Evolutionary conservation across 2,113 vertebrate genomes (phyloP), one percentile per base, ranked within the genome.

Genomic region (Polypterus bichir): DNA sequence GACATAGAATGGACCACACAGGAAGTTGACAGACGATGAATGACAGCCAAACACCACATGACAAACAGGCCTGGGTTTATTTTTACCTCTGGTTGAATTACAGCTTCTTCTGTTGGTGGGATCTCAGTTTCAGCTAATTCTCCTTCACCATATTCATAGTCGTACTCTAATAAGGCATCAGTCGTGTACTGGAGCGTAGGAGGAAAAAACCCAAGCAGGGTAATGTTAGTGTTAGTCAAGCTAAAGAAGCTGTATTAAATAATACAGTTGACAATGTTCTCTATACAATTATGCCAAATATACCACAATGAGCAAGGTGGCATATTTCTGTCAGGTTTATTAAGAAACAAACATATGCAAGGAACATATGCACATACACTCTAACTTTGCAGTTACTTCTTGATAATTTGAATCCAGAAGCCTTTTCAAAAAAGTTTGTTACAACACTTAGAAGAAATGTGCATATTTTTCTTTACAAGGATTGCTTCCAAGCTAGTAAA

Each of bases 141-240:
- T 83, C 86, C 85, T 67, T 95, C 92, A 82, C 89, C 87, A 89
- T 97, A 94, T 73, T 97, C 93, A 93, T 97, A 94, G 79, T 92
- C 88, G 89, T 89, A 87, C 52, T 96, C 93, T 77, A 92, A 77
- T 88, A 90, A 79, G 77, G 92, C 90, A 79, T 89, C 89, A 74
- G 91, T 87, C 76, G 82, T 70, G 75, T 96, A 96, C 95, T 98
- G 83, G 67, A 85, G 85, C 64, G 72, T 72, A 81, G 81, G 80
- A 77, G 72, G 77, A 81, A 81, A 82, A 78, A 89, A 71, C 78
- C 54, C 75, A 82, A 64, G 81, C 79, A 71, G 72, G 64, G 66
- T 65, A 66, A 45, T 74, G 71, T 90, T 81, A 83, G 74, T 70
- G 57, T 78, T 66, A 79, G 74, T 51, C 73, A 65, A 74, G 54